Evolutionary conservation across 2,113 vertebrate species (phyloP), one percentile per base, ranked within the genome.

Genomic region (Mastomys natalensis): DNA sequence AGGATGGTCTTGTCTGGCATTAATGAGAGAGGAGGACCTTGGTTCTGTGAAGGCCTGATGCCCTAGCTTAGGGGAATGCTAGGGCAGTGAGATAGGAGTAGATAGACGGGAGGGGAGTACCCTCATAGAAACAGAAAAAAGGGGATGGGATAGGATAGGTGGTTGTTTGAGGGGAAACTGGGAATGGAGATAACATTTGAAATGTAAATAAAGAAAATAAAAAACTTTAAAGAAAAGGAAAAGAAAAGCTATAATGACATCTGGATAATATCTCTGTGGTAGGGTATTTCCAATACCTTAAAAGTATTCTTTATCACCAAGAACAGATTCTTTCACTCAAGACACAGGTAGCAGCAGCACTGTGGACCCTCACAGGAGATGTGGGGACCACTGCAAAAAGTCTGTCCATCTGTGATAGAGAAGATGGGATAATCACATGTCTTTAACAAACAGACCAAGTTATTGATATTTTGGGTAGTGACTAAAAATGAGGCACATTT

Each of bases 281-380:
- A 73, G 73, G 90, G 64, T 80, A 43, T 89, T 96, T 91, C 48
- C 55, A 60, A 93, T 68, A 91, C 53, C 48, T 97, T 82, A 37
- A 74, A 24, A 90, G 3, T 77, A 53, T 91, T 87, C 24, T 91
- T 96, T 96, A 94, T 96, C 87, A 76, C 82, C 40, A 22, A 94
- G 89, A 93, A 93, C 91, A 95, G 89, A 96, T 73, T 94, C 31
- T n/a, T 87, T 22, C 93, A 81, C 91, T 94, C 62, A 90, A 80
- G 45, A 80, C 37, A 31, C 17, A 86, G 90, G 82, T 66, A 94
- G 19, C 77, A 37, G 22, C 72, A 64, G 48, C 77, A 62, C 13
- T 89, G 43, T 91, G 86, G 87, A 82, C 11, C 55, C 90, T 74
- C 62, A 21, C 31, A 11, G 70, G 53, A 95, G 68, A 87, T 24